A percentile compares a stretch with the other conserved stretches of the same genome.
Evolutionary conservation across 1,140 invertebrate genomes (phyloP).

Genomic region (Drosophila obscura): DNA sequence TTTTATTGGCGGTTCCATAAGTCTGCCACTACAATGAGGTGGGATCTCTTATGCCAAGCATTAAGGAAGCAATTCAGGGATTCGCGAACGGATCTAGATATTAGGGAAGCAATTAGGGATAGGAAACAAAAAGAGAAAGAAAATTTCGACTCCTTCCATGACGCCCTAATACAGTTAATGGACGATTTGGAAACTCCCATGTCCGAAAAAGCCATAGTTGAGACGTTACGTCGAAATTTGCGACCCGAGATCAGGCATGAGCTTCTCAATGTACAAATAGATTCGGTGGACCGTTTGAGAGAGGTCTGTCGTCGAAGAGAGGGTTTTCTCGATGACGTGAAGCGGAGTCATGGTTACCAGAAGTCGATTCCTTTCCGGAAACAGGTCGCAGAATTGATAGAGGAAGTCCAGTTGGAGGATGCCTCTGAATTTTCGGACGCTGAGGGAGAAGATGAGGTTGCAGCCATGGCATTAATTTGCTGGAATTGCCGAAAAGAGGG

Average conservation of each 20-base stretch:
- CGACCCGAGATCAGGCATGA: constrained; percentile 4
- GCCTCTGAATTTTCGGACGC: not conserved
- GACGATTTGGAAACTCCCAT: not conserved
- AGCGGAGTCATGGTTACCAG: not conserved
- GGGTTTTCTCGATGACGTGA: constrained; percentile 10
- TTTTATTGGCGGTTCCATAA: constrained; percentile 9
- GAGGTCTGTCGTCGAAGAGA: constrained; percentile 8
- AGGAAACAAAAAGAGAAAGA: not conserved
- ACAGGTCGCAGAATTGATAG: not conserved
- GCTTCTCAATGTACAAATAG: too few species aligned
- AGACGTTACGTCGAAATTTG: not conserved
- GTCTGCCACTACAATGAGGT: not conserved
- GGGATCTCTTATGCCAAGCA: not conserved
- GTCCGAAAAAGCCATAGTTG: not conserved
- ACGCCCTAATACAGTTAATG: not conserved
- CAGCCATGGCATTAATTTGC: constrained; percentile 1
- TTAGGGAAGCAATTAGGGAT: not conserved
- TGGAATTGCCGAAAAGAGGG: constrained; percentile 33
- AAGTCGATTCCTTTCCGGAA: constrained; percentile 8
- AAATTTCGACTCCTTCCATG: not conserved
- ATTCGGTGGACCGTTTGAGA: not conserved
- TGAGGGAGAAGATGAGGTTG: not conserved
- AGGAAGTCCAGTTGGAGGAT: not conserved
- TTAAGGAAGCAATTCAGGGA: not conserved
- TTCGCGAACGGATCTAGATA: constrained; percentile 3